Evolutionary conservation across 2,888 invertebrate species (phyloP).

Genomic region (Heliconius ethilla): DNA sequence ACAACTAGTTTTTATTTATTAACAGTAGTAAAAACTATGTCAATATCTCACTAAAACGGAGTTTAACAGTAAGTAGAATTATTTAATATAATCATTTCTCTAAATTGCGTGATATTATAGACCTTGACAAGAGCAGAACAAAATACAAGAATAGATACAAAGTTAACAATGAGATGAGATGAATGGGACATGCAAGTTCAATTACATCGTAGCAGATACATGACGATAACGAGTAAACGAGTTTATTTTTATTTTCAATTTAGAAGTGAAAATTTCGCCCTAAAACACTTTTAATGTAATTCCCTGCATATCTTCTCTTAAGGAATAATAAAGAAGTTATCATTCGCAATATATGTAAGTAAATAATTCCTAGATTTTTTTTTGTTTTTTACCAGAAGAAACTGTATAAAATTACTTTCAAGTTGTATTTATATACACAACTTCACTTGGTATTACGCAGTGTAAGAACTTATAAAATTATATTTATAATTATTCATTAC

Average conservation of each 20-base stretch:
- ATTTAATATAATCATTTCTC: not conserved
- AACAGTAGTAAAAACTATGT: too few relatives aligned
- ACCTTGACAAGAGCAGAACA: slow-evolving; percentile 1
- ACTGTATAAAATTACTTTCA: not conserved
- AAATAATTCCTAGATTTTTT: not conserved
- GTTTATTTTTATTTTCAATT: not conserved
- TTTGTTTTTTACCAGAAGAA: not conserved
- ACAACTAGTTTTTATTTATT: too few relatives aligned
- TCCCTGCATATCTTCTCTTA: not conserved
- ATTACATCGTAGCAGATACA: not conserved
- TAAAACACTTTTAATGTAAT: not conserved
- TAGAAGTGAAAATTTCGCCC: not conserved
- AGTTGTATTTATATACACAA: not conserved
- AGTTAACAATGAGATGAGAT: slow-evolving; percentile 36
- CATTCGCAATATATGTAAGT: not conserved
- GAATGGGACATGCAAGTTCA: slow-evolving; percentile 12
- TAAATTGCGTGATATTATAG: not conserved
- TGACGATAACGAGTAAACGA: not conserved
- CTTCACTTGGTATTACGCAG: not conserved
- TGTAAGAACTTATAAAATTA: not conserved
- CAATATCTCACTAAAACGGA: too few relatives aligned
- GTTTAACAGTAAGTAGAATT: too few relatives aligned
- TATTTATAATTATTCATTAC: not conserved
- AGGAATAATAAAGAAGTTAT: too few relatives aligned
- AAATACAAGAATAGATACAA: slow-evolving; percentile 3